phyloP scores from a whole-genome alignment of 2,113 vertebrate species.

The Oceanodroma tethys region DNA sequence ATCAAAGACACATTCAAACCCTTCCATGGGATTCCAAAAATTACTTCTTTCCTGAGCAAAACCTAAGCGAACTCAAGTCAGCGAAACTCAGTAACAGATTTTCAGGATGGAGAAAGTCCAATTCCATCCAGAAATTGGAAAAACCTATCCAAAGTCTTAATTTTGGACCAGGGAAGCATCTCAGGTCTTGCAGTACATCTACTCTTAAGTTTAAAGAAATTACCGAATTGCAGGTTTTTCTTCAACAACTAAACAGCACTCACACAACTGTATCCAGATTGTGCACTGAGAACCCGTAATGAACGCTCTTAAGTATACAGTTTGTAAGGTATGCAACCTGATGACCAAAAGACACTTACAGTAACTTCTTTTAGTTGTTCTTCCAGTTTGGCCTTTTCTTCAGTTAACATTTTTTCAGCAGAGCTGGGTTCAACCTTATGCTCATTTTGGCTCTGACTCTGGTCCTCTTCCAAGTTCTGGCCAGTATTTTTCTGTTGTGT shows the following conservation, averaged over 20 bases:
- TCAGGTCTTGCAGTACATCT: not conserved
- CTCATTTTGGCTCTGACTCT: constrained; percentile 54
- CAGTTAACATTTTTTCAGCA: constrained; percentile 72
- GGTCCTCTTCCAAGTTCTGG: constrained; percentile 80
- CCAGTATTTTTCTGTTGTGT: constrained; percentile 83
- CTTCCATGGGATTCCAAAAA: not conserved
- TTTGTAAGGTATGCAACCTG: not conserved
- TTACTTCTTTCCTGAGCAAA: not conserved
- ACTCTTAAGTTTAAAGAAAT: not conserved
- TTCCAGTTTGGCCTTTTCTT: constrained; percentile 89
- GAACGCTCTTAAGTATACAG: fast-evolving
- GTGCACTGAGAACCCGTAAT: not conserved
- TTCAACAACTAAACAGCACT: not conserved
- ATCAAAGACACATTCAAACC: not conserved
- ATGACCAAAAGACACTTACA: constrained; percentile 67
- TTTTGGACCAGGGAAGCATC: not conserved
- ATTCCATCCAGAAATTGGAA: not conserved
- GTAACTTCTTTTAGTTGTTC: constrained; percentile 87
- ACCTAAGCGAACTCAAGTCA: not conserved
- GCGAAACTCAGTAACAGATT: not conserved
- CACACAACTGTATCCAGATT: not conserved
- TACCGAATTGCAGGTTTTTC: not conserved
- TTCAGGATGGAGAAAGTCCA: not conserved
- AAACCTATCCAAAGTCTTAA: not conserved
- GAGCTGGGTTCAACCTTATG: constrained; percentile 74